These are phyloP conservation scores for Chouioia cunea DNA, from an alignment of 2,888 invertebrate species.

Conservation along the genomic window DNA sequence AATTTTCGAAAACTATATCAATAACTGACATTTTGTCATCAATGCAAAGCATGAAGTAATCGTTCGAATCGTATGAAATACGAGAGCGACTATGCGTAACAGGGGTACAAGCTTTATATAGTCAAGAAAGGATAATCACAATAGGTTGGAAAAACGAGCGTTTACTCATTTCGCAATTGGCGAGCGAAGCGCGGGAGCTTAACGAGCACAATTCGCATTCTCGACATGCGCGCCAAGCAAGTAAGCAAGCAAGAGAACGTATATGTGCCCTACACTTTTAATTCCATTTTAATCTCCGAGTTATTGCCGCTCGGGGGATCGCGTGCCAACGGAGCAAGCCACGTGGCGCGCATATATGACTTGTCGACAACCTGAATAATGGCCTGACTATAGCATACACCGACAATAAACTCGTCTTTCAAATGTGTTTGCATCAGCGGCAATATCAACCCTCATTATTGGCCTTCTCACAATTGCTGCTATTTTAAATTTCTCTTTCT, in stretches of 20 bases:
- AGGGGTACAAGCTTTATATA: too few relatives aligned
- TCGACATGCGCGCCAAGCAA: constrained; percentile 5
- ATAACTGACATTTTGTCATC: too few relatives aligned
- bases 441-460: neutral
- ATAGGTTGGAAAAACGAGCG: constrained; percentile 21
- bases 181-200: constrained; percentile 50
- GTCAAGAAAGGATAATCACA: too few relatives aligned
- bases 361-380: constrained; percentile 58
- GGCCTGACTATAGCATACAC: constrained; percentile 49
- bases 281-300: constrained; percentile 67
- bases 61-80: too few relatives aligned
- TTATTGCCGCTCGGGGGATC: constrained; percentile 63
- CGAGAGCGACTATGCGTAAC: too few relatives aligned
- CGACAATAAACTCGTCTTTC: constrained; percentile 53
- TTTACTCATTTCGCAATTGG: constrained; percentile 51
- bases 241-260: neutral
- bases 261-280: constrained; percentile 53
- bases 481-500: too few relatives aligned
- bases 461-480: too few relatives aligned
- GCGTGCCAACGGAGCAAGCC: constrained; percentile 36
- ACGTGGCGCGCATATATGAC: constrained; percentile 52
- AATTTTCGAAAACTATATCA: too few relatives aligned
- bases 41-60: too few relatives aligned
- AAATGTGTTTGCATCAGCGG: constrained; percentile 25
- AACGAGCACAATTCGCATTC: constrained; percentile 51